phyloP scores from a whole-genome alignment of 2,113 vertebrate species.

The Coreoperca whiteheadi region DNA sequence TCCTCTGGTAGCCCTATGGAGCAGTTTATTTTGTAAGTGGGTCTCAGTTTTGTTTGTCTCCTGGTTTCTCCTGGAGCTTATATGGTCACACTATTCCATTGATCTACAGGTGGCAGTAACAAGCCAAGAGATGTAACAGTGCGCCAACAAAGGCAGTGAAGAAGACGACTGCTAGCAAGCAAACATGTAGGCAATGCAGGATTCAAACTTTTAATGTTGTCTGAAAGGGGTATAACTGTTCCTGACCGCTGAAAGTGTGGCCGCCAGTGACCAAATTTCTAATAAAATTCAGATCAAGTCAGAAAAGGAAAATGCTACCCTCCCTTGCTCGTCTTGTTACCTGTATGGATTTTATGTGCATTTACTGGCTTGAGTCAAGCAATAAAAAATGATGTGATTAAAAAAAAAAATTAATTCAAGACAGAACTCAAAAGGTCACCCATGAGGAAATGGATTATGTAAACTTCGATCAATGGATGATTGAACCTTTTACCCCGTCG shows the following conservation, averaged over 20 bases:
- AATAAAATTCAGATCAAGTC: not conserved
- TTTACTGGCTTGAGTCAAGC: not conserved
- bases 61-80: too few relatives aligned
- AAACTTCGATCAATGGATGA: slow-evolving; percentile 34
- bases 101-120: too few relatives aligned
- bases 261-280: not conserved
- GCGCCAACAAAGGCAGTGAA: too few relatives aligned
- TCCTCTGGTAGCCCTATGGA: not conserved
- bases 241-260: not conserved
- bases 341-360: slow-evolving; percentile 6
- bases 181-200: too few relatives aligned
- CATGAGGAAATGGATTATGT: slow-evolving; percentile 23
- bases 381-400: slow-evolving; percentile 20
- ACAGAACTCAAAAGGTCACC: slow-evolving; percentile 39
- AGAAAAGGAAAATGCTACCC: not conserved
- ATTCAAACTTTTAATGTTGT: not conserved
- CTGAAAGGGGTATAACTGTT: not conserved
- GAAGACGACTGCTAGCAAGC: too few relatives aligned
- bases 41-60: not conserved
- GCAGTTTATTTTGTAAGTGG: not conserved
- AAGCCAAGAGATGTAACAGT: too few relatives aligned
- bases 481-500: not conserved
- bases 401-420: slow-evolving; percentile 9
- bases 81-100: too few relatives aligned
- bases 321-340: not conserved